Percentiles rank a stretch among this genome's conserved stretches.
phyloP scores from a whole-genome alignment of 2,888 invertebrate genomes.

The Geophilus truncorum region DNA sequence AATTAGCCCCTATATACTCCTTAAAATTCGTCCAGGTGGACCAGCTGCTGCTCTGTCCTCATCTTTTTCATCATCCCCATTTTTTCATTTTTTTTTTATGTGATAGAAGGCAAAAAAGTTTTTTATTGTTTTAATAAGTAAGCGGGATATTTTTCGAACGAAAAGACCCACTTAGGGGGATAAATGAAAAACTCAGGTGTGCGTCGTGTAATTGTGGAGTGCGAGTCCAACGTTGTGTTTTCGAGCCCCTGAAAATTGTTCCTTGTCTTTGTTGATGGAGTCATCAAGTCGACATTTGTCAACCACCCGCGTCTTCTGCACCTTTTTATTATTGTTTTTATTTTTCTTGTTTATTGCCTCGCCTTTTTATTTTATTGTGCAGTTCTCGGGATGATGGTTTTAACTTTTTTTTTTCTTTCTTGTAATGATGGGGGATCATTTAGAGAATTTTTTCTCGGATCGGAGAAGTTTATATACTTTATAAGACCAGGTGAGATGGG shows the following conservation, averaged over 20 bases:
- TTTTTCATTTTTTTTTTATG: neutral
- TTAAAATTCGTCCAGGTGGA: conserved; percentile 22
- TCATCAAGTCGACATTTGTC: conserved; percentile 12
- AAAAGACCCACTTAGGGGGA: neutral
- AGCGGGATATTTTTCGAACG: neutral
- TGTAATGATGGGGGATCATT: neutral
- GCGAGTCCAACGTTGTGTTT: neutral
- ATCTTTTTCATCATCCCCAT: conserved; percentile 6
- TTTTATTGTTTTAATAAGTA: conserved; percentile 10
- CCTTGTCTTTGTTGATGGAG: conserved; percentile 21
- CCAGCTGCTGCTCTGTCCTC: neutral
- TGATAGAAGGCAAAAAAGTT: neutral
- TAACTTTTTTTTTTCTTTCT: neutral
- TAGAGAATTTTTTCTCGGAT: neutral
- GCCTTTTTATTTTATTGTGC: neutral
- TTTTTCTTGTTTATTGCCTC: neutral
- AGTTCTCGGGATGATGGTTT: neutral
- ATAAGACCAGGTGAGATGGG: neutral
- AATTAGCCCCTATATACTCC: neutral
- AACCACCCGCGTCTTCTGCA: neutral
- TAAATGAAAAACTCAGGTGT: conserved; percentile 13
- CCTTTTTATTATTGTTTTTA: neutral
- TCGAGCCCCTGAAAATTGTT: neutral
- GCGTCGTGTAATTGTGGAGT: neutral
- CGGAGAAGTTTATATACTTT: neutral